A percentile compares a stretch with the other conserved stretches of the same genome.
These are phyloP conservation scores for Sisyra nigra DNA, from an alignment of 2,888 invertebrate genomes.

Conservation along the genomic window DNA sequence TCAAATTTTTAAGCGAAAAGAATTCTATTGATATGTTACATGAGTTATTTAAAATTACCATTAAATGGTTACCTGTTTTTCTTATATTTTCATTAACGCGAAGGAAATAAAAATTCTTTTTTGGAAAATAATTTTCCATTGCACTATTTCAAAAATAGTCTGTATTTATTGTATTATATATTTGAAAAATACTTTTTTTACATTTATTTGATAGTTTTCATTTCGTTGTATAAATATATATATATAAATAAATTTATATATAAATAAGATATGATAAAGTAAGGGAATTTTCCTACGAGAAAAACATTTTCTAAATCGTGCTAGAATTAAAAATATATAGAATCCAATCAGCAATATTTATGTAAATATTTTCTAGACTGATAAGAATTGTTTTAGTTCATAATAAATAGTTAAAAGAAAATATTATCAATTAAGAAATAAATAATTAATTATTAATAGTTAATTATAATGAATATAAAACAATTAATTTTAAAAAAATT, in stretches of 20 bases:
- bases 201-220: neutral
- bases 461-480: slow-evolving; percentile 1
- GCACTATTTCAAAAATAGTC: too few relatives aligned
- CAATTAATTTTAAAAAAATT: slow-evolving; percentile 4
- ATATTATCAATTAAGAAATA: neutral
- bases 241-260: neutral
- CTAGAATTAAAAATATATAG: slow-evolving; percentile 1
- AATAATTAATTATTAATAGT: neutral
- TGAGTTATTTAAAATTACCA: too few relatives aligned
- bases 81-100: too few relatives aligned
- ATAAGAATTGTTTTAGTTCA: slow-evolving; percentile 1
- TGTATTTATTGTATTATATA: neutral
- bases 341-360: slow-evolving; percentile 4
- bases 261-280: neutral
- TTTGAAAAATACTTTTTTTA: neutral
- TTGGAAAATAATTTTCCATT: too few relatives aligned
- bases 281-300: neutral
- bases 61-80: too few relatives aligned
- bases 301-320: neutral
- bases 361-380: slow-evolving; percentile 1
- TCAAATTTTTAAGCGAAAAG: too few relatives aligned
- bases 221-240: neutral
- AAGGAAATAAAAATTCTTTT: too few relatives aligned
- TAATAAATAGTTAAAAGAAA: slow-evolving; percentile 1
- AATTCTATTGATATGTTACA: too few relatives aligned